Base-by-base conservation (phyloP, 2,113 vertebrate species). In the Tragulus kanchil region DNA sequence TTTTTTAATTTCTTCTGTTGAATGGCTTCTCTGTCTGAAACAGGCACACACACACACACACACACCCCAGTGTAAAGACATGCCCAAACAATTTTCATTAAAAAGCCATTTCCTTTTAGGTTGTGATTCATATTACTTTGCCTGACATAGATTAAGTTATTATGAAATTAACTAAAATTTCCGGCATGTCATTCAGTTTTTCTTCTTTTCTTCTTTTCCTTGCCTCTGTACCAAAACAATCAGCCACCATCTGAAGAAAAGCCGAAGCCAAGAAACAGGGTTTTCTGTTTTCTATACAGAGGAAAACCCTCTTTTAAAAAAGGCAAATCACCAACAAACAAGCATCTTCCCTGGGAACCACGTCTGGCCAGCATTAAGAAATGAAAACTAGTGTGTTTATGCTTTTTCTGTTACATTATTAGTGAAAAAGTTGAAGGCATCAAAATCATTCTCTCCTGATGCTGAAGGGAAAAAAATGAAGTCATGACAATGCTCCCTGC, bases 101-200 rank as follows among this genome's bases (percentile, higher is more conserved):
- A 98, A 97, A 98, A 98, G 78, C 87, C 97, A 69, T 97, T 98
- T 96, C 92, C 96, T 91, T 98, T 97, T 69, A 94, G 92, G 89
- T 88, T 96, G 90, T 95, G 97, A 97, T 97, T 97, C 89, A 93
- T 97, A 98, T 98, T 97, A 61, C 95, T 94, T 97, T 97, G 90
- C 97, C 87, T 85, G 89, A 97, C 97, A 95, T 58, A 89, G 92
- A 98, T 97, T 92, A 98, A 97, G 93, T 93, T 96, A 97, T 98
- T 97, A 97, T 62, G 69, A 98, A 98, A 98, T 97, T 97, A 98
- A 97, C 96, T 95, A 95, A 96, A 98, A 96, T 85, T 81, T 94
- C 85, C 79, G 81, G 82, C 91, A 89, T 58, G 83, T 62, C 45
- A 96, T 96, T 91, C 73, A n/a, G 48, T 95, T 92, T 95, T 85